Evolutionary conservation across 2,797 vertebrate species (phyloP).

Genomic region (Paratrypauchen microcephalus): DNA sequence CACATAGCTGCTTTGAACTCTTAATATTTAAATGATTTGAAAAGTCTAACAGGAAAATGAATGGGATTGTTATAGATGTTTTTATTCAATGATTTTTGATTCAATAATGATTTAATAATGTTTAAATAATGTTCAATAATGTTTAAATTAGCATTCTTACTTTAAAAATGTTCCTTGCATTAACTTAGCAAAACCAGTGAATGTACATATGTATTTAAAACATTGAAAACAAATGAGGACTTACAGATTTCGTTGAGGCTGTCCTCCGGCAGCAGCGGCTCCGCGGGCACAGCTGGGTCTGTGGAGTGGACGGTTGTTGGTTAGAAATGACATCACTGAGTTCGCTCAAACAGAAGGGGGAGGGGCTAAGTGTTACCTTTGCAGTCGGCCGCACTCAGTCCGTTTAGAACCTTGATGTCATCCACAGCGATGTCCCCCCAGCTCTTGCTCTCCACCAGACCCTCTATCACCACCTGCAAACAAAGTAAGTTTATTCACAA

Average conservation of each 20-base stretch:
- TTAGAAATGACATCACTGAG: background rate
- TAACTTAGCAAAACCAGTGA: too few relatives aligned
- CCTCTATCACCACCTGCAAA: conserved; percentile 92
- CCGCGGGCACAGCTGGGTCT: conserved; percentile 81
- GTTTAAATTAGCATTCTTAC: too few relatives aligned
- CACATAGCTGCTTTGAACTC: too few relatives aligned
- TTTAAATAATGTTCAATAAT: too few relatives aligned
- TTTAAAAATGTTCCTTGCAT: too few relatives aligned
- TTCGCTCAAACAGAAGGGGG: too few relatives aligned
- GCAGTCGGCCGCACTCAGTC: conserved; percentile 84
- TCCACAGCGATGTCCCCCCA: conserved; percentile 96
- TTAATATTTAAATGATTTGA: too few relatives aligned
- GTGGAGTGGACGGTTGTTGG: conserved; percentile 21
- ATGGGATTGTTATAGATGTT: too few relatives aligned
- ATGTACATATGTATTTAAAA: too few relatives aligned
- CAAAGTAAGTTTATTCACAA: background rate
- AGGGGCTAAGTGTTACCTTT: conserved; percentile 78
- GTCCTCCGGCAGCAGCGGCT: conserved; percentile 74
- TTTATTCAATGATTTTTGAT: too few relatives aligned
- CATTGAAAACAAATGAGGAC: conserved; percentile 25
- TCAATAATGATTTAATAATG: too few relatives aligned
- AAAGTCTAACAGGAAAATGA: too few relatives aligned
- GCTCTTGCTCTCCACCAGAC: conserved; percentile 90
- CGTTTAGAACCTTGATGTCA: conserved; percentile 90
- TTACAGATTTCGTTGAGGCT: conserved; percentile 73